Evolutionary conservation across 1,140 invertebrate genomes (phyloP), one percentile per base, ranked within the genome.

Genomic region (Bombus superbus): DNA sequence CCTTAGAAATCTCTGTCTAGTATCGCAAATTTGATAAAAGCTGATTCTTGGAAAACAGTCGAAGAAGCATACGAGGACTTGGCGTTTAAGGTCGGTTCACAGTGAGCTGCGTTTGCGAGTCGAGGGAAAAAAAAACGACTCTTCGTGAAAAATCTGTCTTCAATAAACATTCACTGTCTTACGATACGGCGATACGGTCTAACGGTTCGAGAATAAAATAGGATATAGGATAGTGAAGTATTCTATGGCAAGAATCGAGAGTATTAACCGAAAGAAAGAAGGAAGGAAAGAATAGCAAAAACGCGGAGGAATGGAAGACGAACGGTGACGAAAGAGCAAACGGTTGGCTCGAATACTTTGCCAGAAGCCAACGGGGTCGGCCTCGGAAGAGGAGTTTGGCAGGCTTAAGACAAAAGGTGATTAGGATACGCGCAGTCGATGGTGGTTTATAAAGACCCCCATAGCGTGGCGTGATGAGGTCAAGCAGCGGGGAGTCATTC

Each of bases 381-480:
- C 53, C 59, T 81, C 66, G 75, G 83, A 85, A 86, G 91, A 92
- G 87, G 87, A 92, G 87, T 93, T 92, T 92, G 90, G 92, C 89
- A 91, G 89, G 81, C 84, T 89, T 92, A 91, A 94, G 91, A 94
- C 93, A 94, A 94, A 94, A 94, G 93, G 92, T 93, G 94, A 94
- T 95, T 94, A 93, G 94, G 92, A 93, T 89, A 89, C 91, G 87
- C 91, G 91, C 85, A 91, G 91, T 83, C 87, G 92, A 93, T 92
- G 90, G 89, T 92, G 92, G 92, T 91, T 91, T 92, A 93, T 92
- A 93, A 92, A 94, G 94, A 94, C 93, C 94, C 94, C 94, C 92
- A 94, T 94, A 92, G 94, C 93, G 94, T 93, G 80, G 93, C 92
- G 91, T 94, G 94, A 95, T 95, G 93, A 95, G 94, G 94, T 95